Evolutionary conservation across 2,113 vertebrate species (phyloP).

Genomic region (Danio rerio): DNA sequence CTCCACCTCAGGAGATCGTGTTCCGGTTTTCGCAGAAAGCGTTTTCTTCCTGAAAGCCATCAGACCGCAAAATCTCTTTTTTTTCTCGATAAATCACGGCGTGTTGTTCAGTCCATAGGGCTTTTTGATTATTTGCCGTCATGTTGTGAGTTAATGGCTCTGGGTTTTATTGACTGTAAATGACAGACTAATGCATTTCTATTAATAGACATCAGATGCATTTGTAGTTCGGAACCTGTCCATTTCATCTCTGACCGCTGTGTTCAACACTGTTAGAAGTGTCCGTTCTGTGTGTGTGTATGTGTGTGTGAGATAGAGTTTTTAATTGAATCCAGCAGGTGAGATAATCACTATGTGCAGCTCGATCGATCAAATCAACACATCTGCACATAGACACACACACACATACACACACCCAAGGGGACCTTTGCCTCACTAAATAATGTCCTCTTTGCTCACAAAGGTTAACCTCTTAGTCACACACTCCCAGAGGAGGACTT

Average conservation of each 20-base stretch:
- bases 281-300: constrained; percentile 14
- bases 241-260: not conserved
- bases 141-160: constrained; percentile 33
- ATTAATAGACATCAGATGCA: constrained; percentile 27
- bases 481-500: constrained; percentile 38
- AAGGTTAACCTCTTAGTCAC: constrained; percentile 74
- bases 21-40: not conserved
- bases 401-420: constrained; percentile 58
- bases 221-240: not conserved
- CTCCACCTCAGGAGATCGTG: constrained; percentile 12
- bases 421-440: constrained; percentile 63
- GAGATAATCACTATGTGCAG: constrained; percentile 27
- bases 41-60: not conserved
- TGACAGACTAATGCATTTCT: constrained; percentile 26
- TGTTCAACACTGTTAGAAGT: not conserved
- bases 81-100: not conserved
- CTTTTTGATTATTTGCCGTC: constrained; percentile 12
- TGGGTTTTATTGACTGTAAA: constrained; percentile 32
- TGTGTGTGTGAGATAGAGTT: constrained; percentile 4
- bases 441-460: constrained; percentile 59
- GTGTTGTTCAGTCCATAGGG: not conserved
- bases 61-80: not conserved
- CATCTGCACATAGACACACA: constrained; percentile 45
- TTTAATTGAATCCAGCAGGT: constrained; percentile 54
- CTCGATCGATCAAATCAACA: constrained; percentile 60